Conservation (phyloP, 2,113 vertebrate genomes). For the rat (Rattus norvegicus) region DNA sequence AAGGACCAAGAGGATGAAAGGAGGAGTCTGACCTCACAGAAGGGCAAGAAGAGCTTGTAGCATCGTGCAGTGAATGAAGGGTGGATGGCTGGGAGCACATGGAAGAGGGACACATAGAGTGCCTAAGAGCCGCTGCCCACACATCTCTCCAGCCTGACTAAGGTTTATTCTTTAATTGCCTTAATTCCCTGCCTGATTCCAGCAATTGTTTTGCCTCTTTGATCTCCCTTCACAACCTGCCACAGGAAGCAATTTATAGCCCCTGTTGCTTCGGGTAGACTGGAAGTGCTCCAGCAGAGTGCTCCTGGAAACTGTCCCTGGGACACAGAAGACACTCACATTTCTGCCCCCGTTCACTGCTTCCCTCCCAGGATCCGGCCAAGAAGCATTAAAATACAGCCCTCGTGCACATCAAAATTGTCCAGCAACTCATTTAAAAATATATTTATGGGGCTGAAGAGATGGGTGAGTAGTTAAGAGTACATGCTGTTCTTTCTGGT, state of each 20-base stretch:
- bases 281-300: neutral
- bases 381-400: neutral
- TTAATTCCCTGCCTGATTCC: neutral
- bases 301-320: neutral
- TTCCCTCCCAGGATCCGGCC: constrained; percentile 3
- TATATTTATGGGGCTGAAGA: neutral
- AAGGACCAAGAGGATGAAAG: neutral
- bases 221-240: neutral
- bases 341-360: neutral
- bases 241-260: neutral
- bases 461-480: neutral
- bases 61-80: neutral
- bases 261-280: neutral
- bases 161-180: neutral
- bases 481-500: neutral
- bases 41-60: neutral
- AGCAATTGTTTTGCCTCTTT: neutral
- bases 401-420: constrained; percentile 24
- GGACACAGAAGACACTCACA: constrained; percentile 27
- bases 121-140: neutral
- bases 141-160: neutral
- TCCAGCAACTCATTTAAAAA: constrained; percentile 21
- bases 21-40: fast-evolving
- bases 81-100: neutral
- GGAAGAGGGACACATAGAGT: neutral